Percentiles rank a stretch among this genome's conserved stretches.
These are phyloP conservation scores for silkworm (Bombyx mori) DNA, from an alignment of 1,140 invertebrate species.

Conservation along the genomic window ASM3026992v2 NC_085112.1:3170001-3170500, in stretches of 20 bases:
- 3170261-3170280: conserved; percentile 37
- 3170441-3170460: no score
- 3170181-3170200: no score
- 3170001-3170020: no score
- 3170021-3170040: no score
- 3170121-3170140: not conserved
- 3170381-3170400: not conserved
- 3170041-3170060: no score
- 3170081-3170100: no score
- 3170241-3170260: conserved; percentile 28
- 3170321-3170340: conserved; percentile 2
- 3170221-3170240: not conserved
- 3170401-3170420: no score
- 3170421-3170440: no score
- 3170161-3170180: not conserved
- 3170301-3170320: not conserved
- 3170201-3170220: not conserved
- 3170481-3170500: no score
- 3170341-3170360: conserved; percentile 3
- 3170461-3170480: no score
- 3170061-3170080: no score
- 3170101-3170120: no score
- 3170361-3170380: conserved; percentile 9
- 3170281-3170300: conserved; percentile 58
- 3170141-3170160: not conserved